Percentiles rank a stretch among this genome's conserved stretches.
Evolutionary conservation across 1,140 invertebrate species (phyloP).

Genomic region (Eriosoma lanigerum): DNA sequence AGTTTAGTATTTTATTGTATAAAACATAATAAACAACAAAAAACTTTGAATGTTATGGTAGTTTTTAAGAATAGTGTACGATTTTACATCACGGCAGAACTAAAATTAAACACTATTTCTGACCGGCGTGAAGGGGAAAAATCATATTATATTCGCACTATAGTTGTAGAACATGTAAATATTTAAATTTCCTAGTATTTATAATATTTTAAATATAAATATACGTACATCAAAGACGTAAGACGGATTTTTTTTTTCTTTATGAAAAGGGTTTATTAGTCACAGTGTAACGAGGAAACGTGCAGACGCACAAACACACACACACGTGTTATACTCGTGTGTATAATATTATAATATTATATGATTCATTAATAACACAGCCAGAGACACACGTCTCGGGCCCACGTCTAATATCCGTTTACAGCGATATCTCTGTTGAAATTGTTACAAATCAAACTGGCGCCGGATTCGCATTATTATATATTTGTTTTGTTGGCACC

Average conservation of each 20-base stretch:
- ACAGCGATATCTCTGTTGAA: not conserved
- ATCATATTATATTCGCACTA: too few relatives aligned
- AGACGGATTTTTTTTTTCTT: not conserved
- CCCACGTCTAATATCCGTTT: not conserved
- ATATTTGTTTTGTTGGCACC: slow-evolving; percentile 22
- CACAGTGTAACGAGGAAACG: slow-evolving; percentile 23
- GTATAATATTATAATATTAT: not conserved
- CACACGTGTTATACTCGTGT: not conserved
- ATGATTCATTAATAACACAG: slow-evolving; percentile 38
- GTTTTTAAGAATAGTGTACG: too few relatives aligned
- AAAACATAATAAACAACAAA: too few relatives aligned
- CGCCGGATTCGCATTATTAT: slow-evolving; percentile 14
- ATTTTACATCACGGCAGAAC: too few relatives aligned
- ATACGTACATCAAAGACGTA: not conserved
- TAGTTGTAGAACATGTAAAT: too few relatives aligned
- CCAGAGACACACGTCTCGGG: not conserved
- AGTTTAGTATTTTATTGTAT: too few relatives aligned
- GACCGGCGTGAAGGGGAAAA: too few relatives aligned
- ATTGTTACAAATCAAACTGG: slow-evolving; percentile 17
- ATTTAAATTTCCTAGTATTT: too few relatives aligned
- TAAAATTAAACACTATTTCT: too few relatives aligned
- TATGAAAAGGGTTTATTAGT: slow-evolving; percentile 17
- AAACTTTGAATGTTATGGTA: too few relatives aligned
- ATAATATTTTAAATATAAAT: too few relatives aligned
- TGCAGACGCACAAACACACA: not conserved